These are phyloP conservation scores for Phylloscopus trochilus DNA, from an alignment of 2,113 vertebrate species.

Conservation along the genomic window DNA sequence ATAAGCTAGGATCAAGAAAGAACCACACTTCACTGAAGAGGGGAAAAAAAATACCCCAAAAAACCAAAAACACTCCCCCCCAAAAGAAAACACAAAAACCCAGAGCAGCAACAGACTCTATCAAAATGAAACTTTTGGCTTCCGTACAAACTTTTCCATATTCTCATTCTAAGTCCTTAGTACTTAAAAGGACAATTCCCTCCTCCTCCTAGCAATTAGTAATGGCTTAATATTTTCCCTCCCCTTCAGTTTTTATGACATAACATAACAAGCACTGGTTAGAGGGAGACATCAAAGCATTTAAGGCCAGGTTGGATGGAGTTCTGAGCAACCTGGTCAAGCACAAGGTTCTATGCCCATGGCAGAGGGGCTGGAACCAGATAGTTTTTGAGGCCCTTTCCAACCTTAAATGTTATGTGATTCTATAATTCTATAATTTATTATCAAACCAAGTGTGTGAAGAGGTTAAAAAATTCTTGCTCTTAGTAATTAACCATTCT, in stretches of 20 bases:
- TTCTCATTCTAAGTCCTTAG: not conserved
- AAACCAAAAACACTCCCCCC: not conserved
- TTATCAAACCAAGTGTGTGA: not conserved
- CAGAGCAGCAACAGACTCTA: not conserved
- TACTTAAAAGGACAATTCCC: not conserved
- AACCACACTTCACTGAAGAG: not conserved
- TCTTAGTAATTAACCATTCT: not conserved
- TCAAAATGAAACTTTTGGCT: not conserved
- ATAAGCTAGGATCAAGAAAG: not conserved
- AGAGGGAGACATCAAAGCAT: not conserved
- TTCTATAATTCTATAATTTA: not conserved
- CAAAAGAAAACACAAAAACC: not conserved
- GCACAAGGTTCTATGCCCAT: rapidly evolving
- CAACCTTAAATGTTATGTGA: not conserved
- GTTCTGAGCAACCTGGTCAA: not conserved
- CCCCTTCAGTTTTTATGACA: not conserved
- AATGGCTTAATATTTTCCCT: not conserved
- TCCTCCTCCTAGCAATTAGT: not conserved
- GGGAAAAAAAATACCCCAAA: not conserved
- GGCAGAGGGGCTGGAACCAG: not conserved
- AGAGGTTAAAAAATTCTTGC: not conserved
- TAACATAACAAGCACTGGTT: not conserved
- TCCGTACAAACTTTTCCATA: not conserved
- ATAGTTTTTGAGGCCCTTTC: not conserved
- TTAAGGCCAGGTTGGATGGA: not conserved